Evolutionary conservation across 2,113 vertebrate species (phyloP).

Genomic region (Suricata suricatta): DNA sequence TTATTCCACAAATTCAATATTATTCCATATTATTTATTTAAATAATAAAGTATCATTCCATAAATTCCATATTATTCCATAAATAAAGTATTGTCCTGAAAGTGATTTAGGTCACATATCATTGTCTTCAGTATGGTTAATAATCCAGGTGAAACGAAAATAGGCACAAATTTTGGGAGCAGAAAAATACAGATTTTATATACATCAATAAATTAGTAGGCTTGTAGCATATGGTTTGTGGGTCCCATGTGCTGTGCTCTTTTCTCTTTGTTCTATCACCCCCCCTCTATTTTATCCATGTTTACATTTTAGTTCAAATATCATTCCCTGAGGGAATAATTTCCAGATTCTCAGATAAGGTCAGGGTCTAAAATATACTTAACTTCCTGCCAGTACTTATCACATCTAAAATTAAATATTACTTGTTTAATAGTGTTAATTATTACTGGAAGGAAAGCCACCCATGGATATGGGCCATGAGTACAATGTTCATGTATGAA

Average conservation of each 20-base stretch:
- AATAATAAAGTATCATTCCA: too few relatives aligned
- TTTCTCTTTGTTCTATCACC: neutral
- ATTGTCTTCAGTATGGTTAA: neutral
- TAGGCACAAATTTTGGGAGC: neutral
- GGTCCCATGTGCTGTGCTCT: neutral
- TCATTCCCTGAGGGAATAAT: neutral
- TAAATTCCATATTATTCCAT: neutral
- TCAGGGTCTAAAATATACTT: neutral
- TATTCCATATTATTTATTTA: too few relatives aligned
- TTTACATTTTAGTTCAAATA: conserved; percentile 41
- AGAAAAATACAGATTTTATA: conserved; percentile 3
- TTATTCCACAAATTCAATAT: too few relatives aligned
- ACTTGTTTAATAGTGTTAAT: neutral
- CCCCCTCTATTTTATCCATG: neutral
- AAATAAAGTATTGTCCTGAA: neutral
- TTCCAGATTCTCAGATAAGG: neutral
- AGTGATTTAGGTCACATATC: neutral
- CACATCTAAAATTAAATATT: neutral
- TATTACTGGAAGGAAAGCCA: neutral
- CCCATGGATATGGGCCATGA: neutral
- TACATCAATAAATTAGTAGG: neutral
- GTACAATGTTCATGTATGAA: neutral
- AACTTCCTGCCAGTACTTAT: neutral
- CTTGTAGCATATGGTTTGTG: neutral
- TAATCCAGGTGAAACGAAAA: conserved; percentile 13